Evolutionary conservation across 2,888 invertebrate genomes (phyloP).

Genomic region (Buathra laborator): DNA sequence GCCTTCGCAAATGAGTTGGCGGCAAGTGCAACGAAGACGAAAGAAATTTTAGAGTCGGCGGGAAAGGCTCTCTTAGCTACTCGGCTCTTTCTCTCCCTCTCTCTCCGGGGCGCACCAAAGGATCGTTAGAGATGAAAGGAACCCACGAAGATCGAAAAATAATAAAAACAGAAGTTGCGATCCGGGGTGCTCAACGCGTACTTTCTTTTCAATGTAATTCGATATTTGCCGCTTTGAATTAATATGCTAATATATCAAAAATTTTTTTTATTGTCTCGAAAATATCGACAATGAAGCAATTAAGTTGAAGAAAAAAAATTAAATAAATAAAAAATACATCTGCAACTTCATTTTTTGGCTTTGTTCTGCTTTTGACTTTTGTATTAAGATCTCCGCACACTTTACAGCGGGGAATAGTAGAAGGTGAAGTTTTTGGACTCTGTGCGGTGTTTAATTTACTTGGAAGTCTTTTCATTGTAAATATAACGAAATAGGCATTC

Average conservation of each 20-base stretch:
- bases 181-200: slow-evolving; percentile 50
- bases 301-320: background rate
- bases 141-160: slow-evolving; percentile 65
- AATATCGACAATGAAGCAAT: too few species aligned
- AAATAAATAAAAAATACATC: background rate
- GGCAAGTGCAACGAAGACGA: slow-evolving; percentile 22
- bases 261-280: background rate
- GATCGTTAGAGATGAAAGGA: slow-evolving; percentile 70
- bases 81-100: slow-evolving; percentile 6
- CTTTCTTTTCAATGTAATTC: background rate
- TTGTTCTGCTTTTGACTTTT: too few species aligned
- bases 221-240: background rate
- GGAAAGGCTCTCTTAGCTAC: slow-evolving; percentile 33
- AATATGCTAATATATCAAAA: background rate
- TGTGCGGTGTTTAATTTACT: background rate
- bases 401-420: background rate
- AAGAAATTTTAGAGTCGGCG: slow-evolving; percentile 27
- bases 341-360: background rate
- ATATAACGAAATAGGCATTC: slow-evolving; percentile 31
- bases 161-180: slow-evolving; percentile 66
- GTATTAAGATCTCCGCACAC: too few species aligned
- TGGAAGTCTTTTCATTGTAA: slow-evolving; percentile 22
- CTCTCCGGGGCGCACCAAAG: slow-evolving; percentile 31
- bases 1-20: background rate
- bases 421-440: background rate